Evolutionary conservation across 2,113 vertebrate species (phyloP), one percentile per base, ranked within the genome.

Genomic region (Microtus ochrogaster): DNA sequence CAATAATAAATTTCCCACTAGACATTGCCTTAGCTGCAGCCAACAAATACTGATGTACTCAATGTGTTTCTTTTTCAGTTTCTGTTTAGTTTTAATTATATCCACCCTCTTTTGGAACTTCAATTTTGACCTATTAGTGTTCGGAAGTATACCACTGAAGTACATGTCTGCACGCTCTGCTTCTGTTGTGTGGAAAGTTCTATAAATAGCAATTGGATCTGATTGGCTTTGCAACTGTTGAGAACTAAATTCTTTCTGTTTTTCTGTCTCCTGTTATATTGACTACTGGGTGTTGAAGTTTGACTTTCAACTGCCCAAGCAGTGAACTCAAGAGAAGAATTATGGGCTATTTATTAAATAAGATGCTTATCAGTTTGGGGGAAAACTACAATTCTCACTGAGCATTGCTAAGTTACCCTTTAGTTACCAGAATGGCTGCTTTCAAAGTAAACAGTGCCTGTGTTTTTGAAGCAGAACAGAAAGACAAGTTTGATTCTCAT

Each of bases 291-390:
- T 81, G 8, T 73, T 84, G 39, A 88, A 22, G 5, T n/a, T 16
- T 73, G 26, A 44, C 17, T 81, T 87, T 92, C 9, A 49, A 63
- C 36, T 90, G 6, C 33, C 83, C 68, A 47, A 84, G 88, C 76
- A 76, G 66, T 77, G 47, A 73, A 77, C 33, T 91, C 26, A 58
- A 58, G 10, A 92, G 41, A 24, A 61, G 19, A 52, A 58, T 52
- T 22, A 41, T n/a, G 41, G 55, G 39, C 24, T 89, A 30, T 84
- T 86, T 61, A 39, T 26, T 61, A n/a, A 61, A 36, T 63, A 85
- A 16, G 17, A 17, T 96, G 82, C 81, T 96, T 96, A 89, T 58
- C 33, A 70, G 36, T 55, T 2, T 97, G 26, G 52, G 78, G 49
- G 78, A 55, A 81, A 81, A 36, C 73, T 92, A 55, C 1, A 76